Evolutionary conservation across 2,797 vertebrate species (phyloP).

Genomic region (Rallus crepitans): DNA sequence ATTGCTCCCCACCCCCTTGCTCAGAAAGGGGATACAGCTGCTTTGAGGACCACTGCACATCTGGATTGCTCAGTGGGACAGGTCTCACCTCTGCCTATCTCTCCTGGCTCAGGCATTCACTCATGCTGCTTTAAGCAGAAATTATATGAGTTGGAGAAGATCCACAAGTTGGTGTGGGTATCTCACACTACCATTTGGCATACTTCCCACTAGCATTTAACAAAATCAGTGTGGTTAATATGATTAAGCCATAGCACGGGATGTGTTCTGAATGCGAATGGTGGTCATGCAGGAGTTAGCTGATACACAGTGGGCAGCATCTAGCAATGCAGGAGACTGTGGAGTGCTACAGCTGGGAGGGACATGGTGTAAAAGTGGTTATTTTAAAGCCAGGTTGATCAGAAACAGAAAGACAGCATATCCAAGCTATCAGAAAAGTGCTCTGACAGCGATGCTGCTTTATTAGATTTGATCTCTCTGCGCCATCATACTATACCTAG

Average conservation of each 20-base stretch:
- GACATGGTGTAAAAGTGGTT: neutral
- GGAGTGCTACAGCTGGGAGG: neutral
- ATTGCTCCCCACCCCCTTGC: neutral
- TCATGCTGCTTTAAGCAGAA: neutral
- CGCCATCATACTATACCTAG: conserved; percentile 68
- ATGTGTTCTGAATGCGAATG: neutral
- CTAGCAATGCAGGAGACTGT: neutral
- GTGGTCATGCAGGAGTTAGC: neutral
- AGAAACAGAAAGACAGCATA: neutral
- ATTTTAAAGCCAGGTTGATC: neutral
- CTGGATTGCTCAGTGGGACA: neutral
- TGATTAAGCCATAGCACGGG: neutral
- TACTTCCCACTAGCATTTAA: neutral
- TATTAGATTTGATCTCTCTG: neutral
- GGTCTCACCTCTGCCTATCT: neutral
- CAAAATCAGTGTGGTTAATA: neutral
- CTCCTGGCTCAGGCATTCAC: neutral
- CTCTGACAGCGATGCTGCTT: neutral
- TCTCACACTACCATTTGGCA: neutral
- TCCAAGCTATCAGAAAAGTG: neutral
- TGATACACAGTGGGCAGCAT: neutral
- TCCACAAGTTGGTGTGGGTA: neutral
- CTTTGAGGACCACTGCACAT: neutral
- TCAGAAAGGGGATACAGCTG: neutral
- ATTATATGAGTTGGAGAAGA: neutral